Evolutionary conservation across 2,113 vertebrate species (phyloP).

Genomic region (Uropsilus gracilis): DNA sequence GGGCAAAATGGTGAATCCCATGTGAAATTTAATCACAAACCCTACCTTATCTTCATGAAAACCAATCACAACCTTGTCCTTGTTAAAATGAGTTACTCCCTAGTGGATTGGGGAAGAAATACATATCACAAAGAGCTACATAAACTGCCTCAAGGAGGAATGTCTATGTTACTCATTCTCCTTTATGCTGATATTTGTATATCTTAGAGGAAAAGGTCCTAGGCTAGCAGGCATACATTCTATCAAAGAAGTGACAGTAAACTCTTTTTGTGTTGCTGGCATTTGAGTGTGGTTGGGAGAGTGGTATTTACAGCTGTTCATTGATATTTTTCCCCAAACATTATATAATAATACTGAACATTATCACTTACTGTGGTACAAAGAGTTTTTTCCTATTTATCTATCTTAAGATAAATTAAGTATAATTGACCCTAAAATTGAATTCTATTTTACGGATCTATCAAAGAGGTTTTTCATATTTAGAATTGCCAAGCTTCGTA

Average conservation of each 20-base stretch:
- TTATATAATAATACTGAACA: neutral
- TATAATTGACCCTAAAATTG: neutral
- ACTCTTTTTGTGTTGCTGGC: neutral
- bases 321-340: neutral
- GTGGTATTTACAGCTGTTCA: neutral
- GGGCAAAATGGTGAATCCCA: neutral
- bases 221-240: neutral
- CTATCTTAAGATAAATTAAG: neutral
- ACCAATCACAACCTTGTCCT: slow-evolving; percentile 16
- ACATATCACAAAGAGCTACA: slow-evolving; percentile 16
- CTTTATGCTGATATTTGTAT: neutral
- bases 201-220: neutral
- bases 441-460: neutral
- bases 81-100: slow-evolving; percentile 43
- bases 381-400: neutral
- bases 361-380: neutral
- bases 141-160: neutral
- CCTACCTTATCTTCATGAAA: slow-evolving; percentile 52
- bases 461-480: neutral
- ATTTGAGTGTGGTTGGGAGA: neutral
- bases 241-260: neutral
- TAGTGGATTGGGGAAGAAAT: slow-evolving; percentile 42
- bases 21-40: slow-evolving; percentile 53
- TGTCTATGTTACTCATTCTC: neutral
- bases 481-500: neutral